Conservation (phyloP, 2,888 invertebrate species). For the Alloscopus bannaensis region DNA sequence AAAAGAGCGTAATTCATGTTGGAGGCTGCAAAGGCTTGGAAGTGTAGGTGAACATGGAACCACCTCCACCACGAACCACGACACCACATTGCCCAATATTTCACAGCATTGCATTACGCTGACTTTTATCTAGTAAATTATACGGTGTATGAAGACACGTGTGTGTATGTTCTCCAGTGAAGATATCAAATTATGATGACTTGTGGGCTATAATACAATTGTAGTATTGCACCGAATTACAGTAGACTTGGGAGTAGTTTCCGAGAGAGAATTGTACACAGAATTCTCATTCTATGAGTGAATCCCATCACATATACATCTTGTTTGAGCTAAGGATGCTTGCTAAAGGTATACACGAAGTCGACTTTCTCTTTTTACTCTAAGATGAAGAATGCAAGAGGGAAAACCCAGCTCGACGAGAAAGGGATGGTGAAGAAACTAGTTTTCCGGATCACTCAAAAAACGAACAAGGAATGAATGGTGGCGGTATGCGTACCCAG, state of each 20-base stretch:
- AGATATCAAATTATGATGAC: constrained; percentile 57
- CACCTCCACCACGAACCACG: too few species aligned
- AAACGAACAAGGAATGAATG: background rate
- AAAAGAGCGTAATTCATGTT: too few species aligned
- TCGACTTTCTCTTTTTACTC: background rate
- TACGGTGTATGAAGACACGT: too few species aligned
- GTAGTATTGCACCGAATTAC: constrained; percentile 31
- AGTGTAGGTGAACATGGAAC: too few species aligned
- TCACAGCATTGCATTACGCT: too few species aligned
- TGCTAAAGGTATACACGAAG: constrained; percentile 7
- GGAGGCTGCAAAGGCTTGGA: too few species aligned
- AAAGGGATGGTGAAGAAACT: constrained; percentile 30
- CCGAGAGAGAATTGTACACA: too few species aligned
- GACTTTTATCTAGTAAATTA: too few species aligned
- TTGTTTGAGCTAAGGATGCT: too few species aligned
- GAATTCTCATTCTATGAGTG: too few species aligned
- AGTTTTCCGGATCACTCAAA: constrained; percentile 50
- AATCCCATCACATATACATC: too few species aligned
- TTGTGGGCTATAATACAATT: constrained; percentile 42
- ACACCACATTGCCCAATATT: too few species aligned
- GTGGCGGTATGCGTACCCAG: background rate
- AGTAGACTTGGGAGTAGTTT: constrained; percentile 49
- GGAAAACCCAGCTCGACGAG: background rate
- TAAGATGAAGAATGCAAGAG: background rate
- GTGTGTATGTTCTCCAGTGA: constrained; percentile 38